Conservation (phyloP, 1,140 invertebrate species). For the Zophobas atratus region DNA sequence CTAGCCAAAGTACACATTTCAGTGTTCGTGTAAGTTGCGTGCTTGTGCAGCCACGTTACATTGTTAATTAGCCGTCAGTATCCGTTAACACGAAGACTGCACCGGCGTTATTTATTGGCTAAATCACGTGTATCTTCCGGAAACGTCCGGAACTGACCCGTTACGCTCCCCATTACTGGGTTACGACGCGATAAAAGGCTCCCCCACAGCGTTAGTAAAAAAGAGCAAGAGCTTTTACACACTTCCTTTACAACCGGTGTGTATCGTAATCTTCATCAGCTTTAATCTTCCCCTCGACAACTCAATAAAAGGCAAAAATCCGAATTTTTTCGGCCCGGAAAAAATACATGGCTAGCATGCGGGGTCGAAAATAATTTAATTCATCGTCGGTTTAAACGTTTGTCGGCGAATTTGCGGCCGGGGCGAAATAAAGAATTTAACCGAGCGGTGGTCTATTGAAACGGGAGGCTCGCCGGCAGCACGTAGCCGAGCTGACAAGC, state of each 20-base stretch:
- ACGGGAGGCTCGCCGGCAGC: constrained; percentile 35
- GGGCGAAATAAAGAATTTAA: constrained; percentile 46
- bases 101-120: constrained; percentile 49
- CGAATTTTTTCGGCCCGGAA: constrained; percentile 11
- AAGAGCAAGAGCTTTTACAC: constrained; percentile 53
- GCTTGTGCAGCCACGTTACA: constrained; percentile 27
- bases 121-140: constrained; percentile 58
- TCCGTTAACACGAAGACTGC: constrained; percentile 36
- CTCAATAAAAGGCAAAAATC: constrained; percentile 1
- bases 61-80: constrained; percentile 40
- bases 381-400: constrained; percentile 43
- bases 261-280: constrained; percentile 39
- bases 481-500: constrained; percentile 59
- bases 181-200: constrained; percentile 58
- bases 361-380: constrained; percentile 45
- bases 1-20: no score
- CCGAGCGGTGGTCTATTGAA: constrained; percentile 45
- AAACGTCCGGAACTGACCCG: constrained; percentile 56
- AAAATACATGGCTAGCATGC: neutral
- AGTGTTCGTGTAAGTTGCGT: neutral
- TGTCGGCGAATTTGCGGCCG: constrained; percentile 41
- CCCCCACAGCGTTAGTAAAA: constrained; percentile 43
- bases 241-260: constrained; percentile 47
- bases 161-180: constrained; percentile 54
- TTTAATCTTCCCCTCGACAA: constrained; percentile 43